Conservation (phyloP, 2,113 vertebrate genomes). For the Myodes glareolus region DNA sequence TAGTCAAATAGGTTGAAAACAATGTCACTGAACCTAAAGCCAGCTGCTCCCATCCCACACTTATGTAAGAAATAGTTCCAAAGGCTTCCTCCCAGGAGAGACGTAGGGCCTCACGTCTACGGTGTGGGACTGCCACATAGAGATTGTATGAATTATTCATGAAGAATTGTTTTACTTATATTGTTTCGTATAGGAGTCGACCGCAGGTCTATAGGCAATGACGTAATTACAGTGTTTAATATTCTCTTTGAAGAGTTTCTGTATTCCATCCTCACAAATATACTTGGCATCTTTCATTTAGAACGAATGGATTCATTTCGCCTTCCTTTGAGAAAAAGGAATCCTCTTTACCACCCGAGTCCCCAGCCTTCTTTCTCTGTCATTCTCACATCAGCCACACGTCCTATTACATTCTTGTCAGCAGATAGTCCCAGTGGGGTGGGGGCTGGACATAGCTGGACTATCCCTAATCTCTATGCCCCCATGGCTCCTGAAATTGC, state of each 20-base stretch:
- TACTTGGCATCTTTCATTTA: slow-evolving; percentile 38
- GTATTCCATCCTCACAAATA: background rate
- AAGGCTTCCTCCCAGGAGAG: slow-evolving; percentile 41
- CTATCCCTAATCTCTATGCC: background rate
- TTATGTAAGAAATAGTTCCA: slow-evolving; percentile 46
- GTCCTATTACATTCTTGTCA: slow-evolving; percentile 19
- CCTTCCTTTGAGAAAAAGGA: background rate
- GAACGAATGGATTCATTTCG: slow-evolving; percentile 30
- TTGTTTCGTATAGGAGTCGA: background rate
- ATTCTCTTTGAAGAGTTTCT: slow-evolving; percentile 20
- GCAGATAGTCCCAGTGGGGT: background rate
- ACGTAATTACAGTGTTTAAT: slow-evolving; percentile 32
- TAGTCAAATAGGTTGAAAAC: slow-evolving; percentile 55
- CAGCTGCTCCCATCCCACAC: slow-evolving; percentile 19
- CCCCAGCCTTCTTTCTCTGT: background rate
- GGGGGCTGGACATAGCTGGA: background rate
- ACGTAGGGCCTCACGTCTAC: background rate
- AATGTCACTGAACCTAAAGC: slow-evolving; percentile 37
- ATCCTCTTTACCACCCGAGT: background rate
- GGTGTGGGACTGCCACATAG: background rate
- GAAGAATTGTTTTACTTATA: slow-evolving; percentile 17
- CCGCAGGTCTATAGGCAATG: background rate
- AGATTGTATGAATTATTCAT: slow-evolving; percentile 5
- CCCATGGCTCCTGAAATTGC: background rate
- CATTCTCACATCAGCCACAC: slow-evolving; percentile 9